Evolutionary conservation across 2,113 vertebrate species (phyloP), one percentile per base, ranked within the genome.

Genomic region (Phyllostomus discolor): DNA sequence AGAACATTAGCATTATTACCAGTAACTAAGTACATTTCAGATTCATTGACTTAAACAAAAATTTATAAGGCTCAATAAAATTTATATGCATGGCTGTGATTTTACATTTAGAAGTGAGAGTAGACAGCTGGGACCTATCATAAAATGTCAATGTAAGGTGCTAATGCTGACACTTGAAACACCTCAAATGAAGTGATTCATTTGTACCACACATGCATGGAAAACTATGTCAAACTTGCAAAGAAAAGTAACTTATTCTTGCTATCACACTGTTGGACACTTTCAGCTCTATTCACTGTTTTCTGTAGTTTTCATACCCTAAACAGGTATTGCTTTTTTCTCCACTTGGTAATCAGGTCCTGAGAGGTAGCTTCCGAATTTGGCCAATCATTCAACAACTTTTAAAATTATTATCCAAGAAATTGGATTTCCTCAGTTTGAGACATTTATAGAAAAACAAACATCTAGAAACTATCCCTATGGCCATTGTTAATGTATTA

Each of bases 341-440:
- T 80, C 26, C 33, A 88, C 78, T 96, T 94, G 78, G 67, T 90
- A 59, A 78, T 38, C 78, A 22, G 50, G 8, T 14, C 15, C 5
- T 72, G 50, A 96, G 93, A 91, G 15, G 75, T 41, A 90, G 66
- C 5, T 81, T 70, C 48, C 69, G 91, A 92, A n/a, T 76, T 11
- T 88, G 73, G 31, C 19, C 84, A 92, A 16, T 97, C 57, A 97
- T 52, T n/a, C 41, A 41, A 75, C 9, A 70, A 43, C 82, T 95
- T 97, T 97, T 31, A 88, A 97, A 95, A 28, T 82, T 83, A 70
- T 95, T 97, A 91, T 96, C 41, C 90, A 84, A 93, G 50, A 86
- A 59, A 95, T 85, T 82, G 35, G 0, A 52, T 97, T 90, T 82
- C 66, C 96, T 26, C 0, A 0, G n/a, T 96, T 87, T 91, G 84